A percentile compares a stretch with the other conserved stretches of the same genome.
These are phyloP conservation scores for Oscheius sp. DNA, from an alignment of 2,888 invertebrate genomes.

Conservation along the genomic window DNA sequence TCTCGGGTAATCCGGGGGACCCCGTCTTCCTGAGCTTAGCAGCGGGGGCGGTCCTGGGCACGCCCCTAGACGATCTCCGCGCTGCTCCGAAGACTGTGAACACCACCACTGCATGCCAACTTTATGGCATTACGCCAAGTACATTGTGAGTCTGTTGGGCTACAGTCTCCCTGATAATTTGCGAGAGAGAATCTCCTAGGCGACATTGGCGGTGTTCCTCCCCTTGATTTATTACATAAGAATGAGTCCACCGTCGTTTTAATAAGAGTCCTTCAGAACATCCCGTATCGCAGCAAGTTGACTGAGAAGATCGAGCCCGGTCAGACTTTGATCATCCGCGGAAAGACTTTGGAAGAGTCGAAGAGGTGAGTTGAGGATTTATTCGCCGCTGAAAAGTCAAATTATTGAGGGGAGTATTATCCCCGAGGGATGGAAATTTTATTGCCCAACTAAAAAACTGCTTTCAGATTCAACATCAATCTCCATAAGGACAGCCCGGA, in stretches of 20 bases:
- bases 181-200: neutral
- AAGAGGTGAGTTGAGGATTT: conserved; percentile 40
- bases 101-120: conserved; percentile 37
- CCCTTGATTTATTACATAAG: neutral
- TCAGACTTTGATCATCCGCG: conserved; percentile 59
- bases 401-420: neutral
- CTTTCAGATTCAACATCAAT: conserved; percentile 60
- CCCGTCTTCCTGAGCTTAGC: conserved; percentile 9
- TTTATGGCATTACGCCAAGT: conserved; percentile 60
- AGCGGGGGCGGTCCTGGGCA: conserved; percentile 10
- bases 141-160: conserved; percentile 45
- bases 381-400: neutral
- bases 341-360: conserved; percentile 53
- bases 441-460: neutral
- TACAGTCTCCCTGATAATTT: neutral
- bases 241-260: neutral
- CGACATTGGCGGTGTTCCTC: neutral
- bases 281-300: conserved; percentile 60
- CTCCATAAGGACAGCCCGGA: conserved; percentile 60
- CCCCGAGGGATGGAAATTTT: neutral
- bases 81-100: neutral
- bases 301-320: conserved; percentile 63
- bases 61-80: neutral
- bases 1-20: conserved; percentile 16
- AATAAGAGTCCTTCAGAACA: conserved; percentile 47